These are phyloP conservation scores for Asbolus verrucosus DNA, from an alignment of 1,140 invertebrate genomes.

Conservation along the genomic window DNA sequence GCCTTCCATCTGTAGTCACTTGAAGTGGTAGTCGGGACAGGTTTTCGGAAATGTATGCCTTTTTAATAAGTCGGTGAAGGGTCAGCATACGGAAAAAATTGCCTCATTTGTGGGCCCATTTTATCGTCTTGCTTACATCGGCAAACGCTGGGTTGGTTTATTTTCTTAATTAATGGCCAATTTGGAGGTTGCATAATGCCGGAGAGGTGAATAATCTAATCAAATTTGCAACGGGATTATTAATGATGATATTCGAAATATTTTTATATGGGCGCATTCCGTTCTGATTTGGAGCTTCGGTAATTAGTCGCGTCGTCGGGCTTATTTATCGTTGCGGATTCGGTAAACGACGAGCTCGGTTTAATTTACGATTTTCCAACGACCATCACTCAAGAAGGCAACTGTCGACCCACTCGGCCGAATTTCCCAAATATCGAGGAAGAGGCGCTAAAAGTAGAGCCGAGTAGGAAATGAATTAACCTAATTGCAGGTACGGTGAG, in stretches of 20 bases:
- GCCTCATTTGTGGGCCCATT: too few species aligned
- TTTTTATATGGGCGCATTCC: background rate
- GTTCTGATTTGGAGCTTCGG: background rate
- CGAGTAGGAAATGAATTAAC: constrained; percentile 29
- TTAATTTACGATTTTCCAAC: too few species aligned
- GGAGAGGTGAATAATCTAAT: constrained; percentile 16
- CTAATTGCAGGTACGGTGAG: constrained; percentile 32
- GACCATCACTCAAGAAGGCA: background rate
- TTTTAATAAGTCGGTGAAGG: constrained; percentile 6
- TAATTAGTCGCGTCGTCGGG: background rate
- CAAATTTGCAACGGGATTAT: constrained; percentile 6
- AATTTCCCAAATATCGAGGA: background rate
- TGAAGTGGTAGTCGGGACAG: constrained; percentile 27
- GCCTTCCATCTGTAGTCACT: constrained; percentile 40
- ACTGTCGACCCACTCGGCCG: constrained; percentile 12
- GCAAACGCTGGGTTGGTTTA: too few species aligned
- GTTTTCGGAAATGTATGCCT: constrained; percentile 27
- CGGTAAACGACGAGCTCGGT: too few species aligned
- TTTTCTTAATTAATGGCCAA: constrained; percentile 20
- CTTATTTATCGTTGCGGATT: too few species aligned
- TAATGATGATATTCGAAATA: background rate
- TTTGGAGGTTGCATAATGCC: background rate
- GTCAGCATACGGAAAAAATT: too few species aligned
- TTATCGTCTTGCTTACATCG: too few species aligned
- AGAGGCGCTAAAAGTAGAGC: constrained; percentile 19